These are phyloP conservation scores for Epizoanthus illoricatus DNA, from an alignment of 92 coral and sea anemone genomes.

Conservation along the genomic window DNA sequence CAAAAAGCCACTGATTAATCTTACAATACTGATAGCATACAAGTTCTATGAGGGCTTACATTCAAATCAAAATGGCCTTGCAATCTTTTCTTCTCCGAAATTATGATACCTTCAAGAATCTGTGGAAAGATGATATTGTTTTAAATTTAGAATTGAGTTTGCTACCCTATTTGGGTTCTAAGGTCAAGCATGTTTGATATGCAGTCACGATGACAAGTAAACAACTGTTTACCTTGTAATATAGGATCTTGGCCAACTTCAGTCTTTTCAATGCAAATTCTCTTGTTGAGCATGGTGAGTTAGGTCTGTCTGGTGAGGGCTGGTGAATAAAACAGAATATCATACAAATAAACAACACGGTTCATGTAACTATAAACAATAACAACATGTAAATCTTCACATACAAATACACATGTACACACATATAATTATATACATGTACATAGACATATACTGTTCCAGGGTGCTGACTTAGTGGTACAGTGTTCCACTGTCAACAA, in stretches of 20 bases:
- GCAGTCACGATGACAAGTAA: background rate
- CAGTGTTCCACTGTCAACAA: too few species aligned
- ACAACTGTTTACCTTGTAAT: constrained; percentile 68
- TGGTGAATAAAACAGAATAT: constrained; percentile 14
- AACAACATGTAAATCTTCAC: too few species aligned
- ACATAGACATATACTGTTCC: too few species aligned
- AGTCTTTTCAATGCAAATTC: constrained; percentile 91
- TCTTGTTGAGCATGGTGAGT: constrained; percentile 88
- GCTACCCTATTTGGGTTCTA: background rate
- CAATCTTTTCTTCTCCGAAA: constrained; percentile 79
- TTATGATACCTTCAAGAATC: constrained; percentile 88
- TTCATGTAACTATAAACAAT: background rate
- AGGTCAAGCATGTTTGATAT: background rate
- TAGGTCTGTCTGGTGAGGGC: constrained; percentile 92
- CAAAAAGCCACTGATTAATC: too few species aligned
- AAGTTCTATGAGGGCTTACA: constrained; percentile 45
- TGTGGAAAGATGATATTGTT: constrained; percentile 13
- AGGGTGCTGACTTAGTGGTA: too few species aligned
- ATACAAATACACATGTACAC: too few species aligned
- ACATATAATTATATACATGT: too few species aligned
- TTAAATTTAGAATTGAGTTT: background rate
- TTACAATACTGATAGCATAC: background rate
- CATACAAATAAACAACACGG: background rate
- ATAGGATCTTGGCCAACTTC: constrained; percentile 87
- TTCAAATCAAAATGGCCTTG: constrained; percentile 88